Percentiles rank a stretch among this genome's conserved stretches.
Conservation (phyloP, 2,113 vertebrate genomes). For the Tichodroma muraria region DNA sequence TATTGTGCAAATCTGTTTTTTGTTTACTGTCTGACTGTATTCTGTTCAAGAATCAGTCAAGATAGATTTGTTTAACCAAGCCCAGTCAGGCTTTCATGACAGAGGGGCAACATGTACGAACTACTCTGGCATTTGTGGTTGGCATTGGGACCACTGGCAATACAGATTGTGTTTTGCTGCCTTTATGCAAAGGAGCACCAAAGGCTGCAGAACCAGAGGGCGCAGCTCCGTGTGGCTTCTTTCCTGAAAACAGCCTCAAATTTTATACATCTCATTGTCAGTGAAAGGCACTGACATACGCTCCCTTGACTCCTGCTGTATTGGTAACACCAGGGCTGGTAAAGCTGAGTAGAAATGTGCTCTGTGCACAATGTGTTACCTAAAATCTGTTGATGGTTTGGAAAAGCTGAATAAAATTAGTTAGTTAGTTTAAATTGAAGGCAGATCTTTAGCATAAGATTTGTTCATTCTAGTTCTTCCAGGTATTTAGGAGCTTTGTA, state of each 20-base stretch:
- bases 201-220: not conserved
- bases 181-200: not conserved
- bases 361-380: rapidly evolving
- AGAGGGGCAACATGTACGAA: not conserved
- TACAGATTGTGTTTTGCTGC: not conserved
- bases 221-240: not conserved
- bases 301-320: not conserved
- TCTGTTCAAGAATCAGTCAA: not conserved
- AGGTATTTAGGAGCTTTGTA: not conserved
- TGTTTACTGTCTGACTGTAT: not conserved
- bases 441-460: not conserved
- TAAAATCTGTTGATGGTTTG: not conserved
- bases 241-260: not conserved
- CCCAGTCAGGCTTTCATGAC: not conserved
- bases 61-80: not conserved
- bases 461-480: not conserved
- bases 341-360: not conserved
- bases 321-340: not conserved
- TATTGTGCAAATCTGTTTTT: not conserved
- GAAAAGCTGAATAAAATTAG: not conserved
- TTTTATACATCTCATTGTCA: not conserved
- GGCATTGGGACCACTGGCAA: rapidly evolving
- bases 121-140: rapidly evolving
- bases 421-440: not conserved
- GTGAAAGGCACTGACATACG: rapidly evolving